Base-by-base conservation (phyloP, 2,888 invertebrate species). In the Nephrotoma flavescens region DNA sequence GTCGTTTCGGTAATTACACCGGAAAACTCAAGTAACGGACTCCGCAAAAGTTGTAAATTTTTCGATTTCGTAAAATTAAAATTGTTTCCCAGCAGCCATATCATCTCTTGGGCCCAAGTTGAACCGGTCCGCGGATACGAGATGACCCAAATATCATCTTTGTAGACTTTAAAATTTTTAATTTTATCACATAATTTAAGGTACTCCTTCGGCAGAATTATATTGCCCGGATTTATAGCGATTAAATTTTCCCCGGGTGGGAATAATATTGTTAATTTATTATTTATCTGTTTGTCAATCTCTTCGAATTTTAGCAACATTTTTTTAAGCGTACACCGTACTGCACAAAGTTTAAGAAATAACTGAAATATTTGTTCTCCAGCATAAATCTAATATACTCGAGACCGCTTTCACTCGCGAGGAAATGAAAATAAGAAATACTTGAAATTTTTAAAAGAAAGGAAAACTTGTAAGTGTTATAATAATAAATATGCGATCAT, bases 51-150 rank as follows among this genome's bases (percentile, higher is more conserved):
- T 15, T 90, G 89, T 85, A 91, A 88, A 87, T 93, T 94, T 89
- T 94, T 94, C 0, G 96, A 96, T 41, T 93, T 94, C 89, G 95
- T 94, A 89, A 95, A 96, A 90, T 98, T 94, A 88, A 97, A 92
- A 89, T 96, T 94, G 89, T 96, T 96, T 4, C 95, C 95, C 87
- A 98, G 94, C n/a, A 97, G 93, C 96, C 97, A 98, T 2, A 96
- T 94, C 95, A 98, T 97, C 92, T 98, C 98, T 90, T 97, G 97
- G 0, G 96, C 94, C 98, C 98, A 98, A 0, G 98, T 98, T 41
- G 97, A 97, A 96, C 97, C 97, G 89, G 97, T 97, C 89, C 97
- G 94, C 0, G 98, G 97, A 92, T 96, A 97, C 9, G 97, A 97
- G 84, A 96, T 94, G 90, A 97, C 93, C 95, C 97, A 97, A 0